Conservation (phyloP, 2,888 invertebrate species). For the Anthrax anthrax region DNA sequence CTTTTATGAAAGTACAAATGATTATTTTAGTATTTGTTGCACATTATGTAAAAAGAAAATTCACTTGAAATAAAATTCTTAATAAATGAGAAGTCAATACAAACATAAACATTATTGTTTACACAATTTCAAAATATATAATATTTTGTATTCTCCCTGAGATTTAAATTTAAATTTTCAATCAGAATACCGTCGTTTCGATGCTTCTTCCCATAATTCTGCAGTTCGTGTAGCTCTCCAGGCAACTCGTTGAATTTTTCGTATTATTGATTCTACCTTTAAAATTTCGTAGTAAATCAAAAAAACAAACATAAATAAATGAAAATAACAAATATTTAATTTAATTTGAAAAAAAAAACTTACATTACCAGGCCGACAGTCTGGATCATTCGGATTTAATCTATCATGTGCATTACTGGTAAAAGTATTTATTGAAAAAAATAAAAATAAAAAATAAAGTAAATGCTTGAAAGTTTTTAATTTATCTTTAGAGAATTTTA, state of each 20-base stretch:
- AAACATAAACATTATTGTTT: too few relatives aligned
- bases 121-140: too few relatives aligned
- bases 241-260: slow-evolving; percentile 9
- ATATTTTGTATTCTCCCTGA: too few relatives aligned
- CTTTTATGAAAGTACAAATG: too few relatives aligned
- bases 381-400: slow-evolving; percentile 4
- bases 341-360: background rate
- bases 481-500: too few relatives aligned
- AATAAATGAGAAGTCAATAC: too few relatives aligned
- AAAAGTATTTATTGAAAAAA: background rate
- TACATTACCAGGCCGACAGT: slow-evolving; percentile 5
- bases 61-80: too few relatives aligned
- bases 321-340: background rate
- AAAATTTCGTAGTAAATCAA: background rate
- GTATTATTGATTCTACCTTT: slow-evolving; percentile 7
- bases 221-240: slow-evolving; percentile 10
- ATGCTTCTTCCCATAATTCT: slow-evolving; percentile 9
- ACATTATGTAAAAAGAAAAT: too few relatives aligned
- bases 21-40: too few relatives aligned
- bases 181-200: slow-evolving; percentile 8
- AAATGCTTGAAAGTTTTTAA: too few relatives aligned
- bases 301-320: background rate
- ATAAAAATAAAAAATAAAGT: background rate
- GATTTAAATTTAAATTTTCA: slow-evolving; percentile 2
- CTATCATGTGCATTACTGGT: slow-evolving; percentile 7